A percentile compares a stretch with the other conserved stretches of the same genome.
phyloP scores from a whole-genome alignment of 2,797 vertebrate genomes.

The Tenualosa ilisha region DNA sequence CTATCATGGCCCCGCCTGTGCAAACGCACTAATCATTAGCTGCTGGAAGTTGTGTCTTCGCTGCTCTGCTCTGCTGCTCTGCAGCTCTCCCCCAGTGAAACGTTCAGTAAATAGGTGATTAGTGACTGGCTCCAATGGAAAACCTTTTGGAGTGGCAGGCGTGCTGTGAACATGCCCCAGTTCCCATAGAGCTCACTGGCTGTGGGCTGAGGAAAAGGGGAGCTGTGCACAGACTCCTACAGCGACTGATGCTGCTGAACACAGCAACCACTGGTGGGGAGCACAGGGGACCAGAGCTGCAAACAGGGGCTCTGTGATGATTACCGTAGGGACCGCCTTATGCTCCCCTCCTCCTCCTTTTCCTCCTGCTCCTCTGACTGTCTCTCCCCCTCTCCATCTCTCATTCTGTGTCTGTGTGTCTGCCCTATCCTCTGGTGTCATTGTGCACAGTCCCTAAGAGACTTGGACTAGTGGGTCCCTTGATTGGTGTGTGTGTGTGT shows the following conservation, averaged over 20 bases:
- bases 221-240: not conserved
- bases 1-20: not conserved
- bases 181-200: not conserved
- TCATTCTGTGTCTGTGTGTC: not conserved
- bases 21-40: not conserved
- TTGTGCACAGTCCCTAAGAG: not conserved
- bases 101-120: not conserved
- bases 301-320: not conserved
- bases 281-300: not conserved
- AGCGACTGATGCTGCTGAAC: not conserved
- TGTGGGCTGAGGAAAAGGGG: not conserved
- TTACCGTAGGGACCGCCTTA: slow-evolving; percentile 1
- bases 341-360: not conserved
- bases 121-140: slow-evolving; percentile 4
- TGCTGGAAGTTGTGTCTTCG: not conserved
- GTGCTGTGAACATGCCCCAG: not conserved
- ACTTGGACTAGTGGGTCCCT: not conserved
- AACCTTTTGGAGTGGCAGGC: not conserved
- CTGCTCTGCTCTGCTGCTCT: not conserved
- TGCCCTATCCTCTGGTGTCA: not conserved
- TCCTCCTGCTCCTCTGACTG: not conserved
- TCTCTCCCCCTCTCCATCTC: not conserved
- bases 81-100: not conserved
- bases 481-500: slow-evolving; percentile 4
- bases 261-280: not conserved